These are phyloP conservation scores for Bucco capensis DNA, from an alignment of 2,113 vertebrate species.

Conservation along the genomic window DNA sequence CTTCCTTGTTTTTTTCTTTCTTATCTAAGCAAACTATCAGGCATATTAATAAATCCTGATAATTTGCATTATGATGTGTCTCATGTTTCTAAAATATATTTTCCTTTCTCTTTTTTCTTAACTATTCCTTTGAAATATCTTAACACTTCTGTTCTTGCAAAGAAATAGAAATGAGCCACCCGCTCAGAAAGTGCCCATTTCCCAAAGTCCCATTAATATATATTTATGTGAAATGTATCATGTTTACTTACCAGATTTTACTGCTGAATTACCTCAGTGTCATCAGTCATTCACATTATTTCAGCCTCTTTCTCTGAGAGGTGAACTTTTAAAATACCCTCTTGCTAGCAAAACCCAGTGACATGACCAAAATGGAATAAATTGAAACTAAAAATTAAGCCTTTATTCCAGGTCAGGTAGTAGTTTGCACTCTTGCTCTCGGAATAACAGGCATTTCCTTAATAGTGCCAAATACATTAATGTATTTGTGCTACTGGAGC, in stretches of 20 bases:
- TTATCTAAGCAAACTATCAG: neutral
- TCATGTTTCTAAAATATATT: neutral
- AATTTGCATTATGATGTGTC: neutral
- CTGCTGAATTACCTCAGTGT: neutral
- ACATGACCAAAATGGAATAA: neutral
- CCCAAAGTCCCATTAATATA: neutral
- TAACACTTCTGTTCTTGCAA: neutral
- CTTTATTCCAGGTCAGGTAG: neutral
- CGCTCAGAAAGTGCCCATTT: neutral
- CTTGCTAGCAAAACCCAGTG: neutral
- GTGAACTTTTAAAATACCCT: neutral
- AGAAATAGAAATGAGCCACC: neutral
- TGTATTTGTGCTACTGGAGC: neutral
- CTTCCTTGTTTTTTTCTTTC: neutral
- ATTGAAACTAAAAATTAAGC: neutral
- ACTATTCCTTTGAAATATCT: neutral
- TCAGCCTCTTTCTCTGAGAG: neutral
- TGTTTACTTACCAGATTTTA: neutral
- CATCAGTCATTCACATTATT: neutral
- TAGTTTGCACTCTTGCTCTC: neutral
- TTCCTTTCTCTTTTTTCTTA: neutral
- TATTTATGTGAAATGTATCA: neutral
- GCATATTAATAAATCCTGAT: neutral
- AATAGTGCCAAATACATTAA: neutral
- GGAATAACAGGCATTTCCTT: neutral